Evolutionary conservation across 2,113 vertebrate genomes (phyloP).

Genomic region (Planiliza haematocheilus): DNA sequence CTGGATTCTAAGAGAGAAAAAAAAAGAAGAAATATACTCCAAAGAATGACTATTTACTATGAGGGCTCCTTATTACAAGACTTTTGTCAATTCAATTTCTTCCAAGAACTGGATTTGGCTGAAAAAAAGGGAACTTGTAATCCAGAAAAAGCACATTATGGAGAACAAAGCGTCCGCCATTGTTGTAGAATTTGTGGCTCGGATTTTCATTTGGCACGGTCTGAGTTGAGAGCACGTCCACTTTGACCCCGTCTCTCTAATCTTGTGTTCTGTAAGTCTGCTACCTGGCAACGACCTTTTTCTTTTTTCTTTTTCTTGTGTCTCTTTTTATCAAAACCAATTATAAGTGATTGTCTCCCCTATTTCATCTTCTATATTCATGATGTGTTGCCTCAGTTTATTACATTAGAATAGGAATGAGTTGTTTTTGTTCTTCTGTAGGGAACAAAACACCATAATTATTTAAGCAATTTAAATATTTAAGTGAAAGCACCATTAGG

Average conservation of each 20-base stretch:
- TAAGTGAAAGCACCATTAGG: not conserved
- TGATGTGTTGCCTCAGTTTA: not conserved
- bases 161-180: not conserved
- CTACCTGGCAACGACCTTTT: not conserved
- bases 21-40: not conserved
- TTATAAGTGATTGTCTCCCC: not conserved
- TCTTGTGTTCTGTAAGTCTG: not conserved
- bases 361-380: not conserved
- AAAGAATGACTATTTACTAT: not conserved
- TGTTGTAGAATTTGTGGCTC: not conserved
- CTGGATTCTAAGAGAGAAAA: not conserved
- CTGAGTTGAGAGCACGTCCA: not conserved
- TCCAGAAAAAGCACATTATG: constrained; percentile 5
- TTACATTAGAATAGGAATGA: not conserved
- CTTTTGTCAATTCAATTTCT: constrained; percentile 17
- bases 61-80: not conserved
- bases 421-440: not conserved
- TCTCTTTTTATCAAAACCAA: not conserved
- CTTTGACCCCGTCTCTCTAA: not conserved
- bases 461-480: not conserved
- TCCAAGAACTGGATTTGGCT: not conserved
- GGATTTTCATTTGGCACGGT: not conserved
- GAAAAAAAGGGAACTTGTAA: not conserved
- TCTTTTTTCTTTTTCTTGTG: too few relatives aligned
- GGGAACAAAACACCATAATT: not conserved